These are phyloP conservation scores for Nezara viridula DNA, from an alignment of 2,888 invertebrate genomes.

Conservation along the genomic window DNA sequence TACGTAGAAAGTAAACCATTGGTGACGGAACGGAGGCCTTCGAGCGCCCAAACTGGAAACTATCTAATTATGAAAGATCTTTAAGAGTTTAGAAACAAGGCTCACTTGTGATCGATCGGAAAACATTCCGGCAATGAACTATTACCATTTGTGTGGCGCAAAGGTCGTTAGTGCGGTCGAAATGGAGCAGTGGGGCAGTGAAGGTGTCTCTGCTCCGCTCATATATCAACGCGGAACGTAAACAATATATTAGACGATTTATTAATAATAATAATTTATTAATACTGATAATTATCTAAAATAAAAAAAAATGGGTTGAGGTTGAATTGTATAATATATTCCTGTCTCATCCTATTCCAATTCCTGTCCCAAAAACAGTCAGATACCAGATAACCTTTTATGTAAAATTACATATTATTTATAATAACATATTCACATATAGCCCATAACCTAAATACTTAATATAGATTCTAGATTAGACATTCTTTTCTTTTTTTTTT, in stretches of 20 bases:
- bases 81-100: background rate
- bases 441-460: too few species aligned
- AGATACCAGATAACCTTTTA: too few species aligned
- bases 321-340: too few species aligned
- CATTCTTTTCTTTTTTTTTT: too few species aligned
- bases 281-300: background rate
- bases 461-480: too few species aligned
- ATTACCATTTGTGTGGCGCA: background rate
- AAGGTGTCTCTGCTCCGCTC: background rate
- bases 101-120: background rate
- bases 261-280: too few species aligned
- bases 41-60: background rate
- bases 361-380: too few species aligned
- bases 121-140: background rate
- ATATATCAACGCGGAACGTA: background rate
- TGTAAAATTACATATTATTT: too few species aligned
- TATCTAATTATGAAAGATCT: conserved; percentile 38
- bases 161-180: background rate
- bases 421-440: too few species aligned
- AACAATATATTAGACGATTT: background rate
- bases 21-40: conserved; percentile 15
- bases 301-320: too few species aligned
- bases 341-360: too few species aligned
- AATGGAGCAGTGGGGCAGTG: conserved; percentile 13
- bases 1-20: conserved; percentile 12